Base-by-base conservation (phyloP, 2,888 invertebrate species). In the Yponomeuta evonymella region DNA sequence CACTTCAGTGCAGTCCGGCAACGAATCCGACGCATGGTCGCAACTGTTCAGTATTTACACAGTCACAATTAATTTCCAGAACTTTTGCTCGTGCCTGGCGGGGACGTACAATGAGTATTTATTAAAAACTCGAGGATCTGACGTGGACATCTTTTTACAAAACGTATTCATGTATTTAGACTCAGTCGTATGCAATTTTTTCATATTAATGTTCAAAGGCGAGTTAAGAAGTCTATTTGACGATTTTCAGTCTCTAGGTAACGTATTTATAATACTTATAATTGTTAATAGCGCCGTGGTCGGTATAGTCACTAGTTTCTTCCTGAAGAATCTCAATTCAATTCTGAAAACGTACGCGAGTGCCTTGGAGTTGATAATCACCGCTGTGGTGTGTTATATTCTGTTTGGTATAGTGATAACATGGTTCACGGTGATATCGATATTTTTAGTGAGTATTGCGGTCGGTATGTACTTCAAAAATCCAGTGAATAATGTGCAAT, bases 51-150 rank as follows among this genome's bases (percentile, higher is more conserved):
- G 93, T 76, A 85, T 95, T 48, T 95, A 94, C 78, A 94, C 95
- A 48, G 75, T 95, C 48, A 94, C 95, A 48, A 95, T 95, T 72
- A 90, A 95, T 73, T 94, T 96, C 30, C 96, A 98, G 94, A 96
- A 97, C 70, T 94, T 98, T 75, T 98, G 97, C 81, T 98, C 98
- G 0, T 98, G 98, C 78, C 89, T 98, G 73, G 98, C 98, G 0
- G 98, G 98, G 8, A 98, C 98, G 3, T 99, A 98, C 86, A 98
- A 98, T 83, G 98, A 99, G 83, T 98, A 97, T 86, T 92, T 99
- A 70, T 90, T 99, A 4, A 98, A 98, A 90, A 96, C 95, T 48
- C 94, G 95, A 77, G 97, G 97, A 29, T 94, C 95, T 2, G 95
- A 96, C 75, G 96, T 98, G 0, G 96, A 98, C 81, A 96, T 98